phyloP scores from a whole-genome alignment of 37 sponge, comb jelly and placozoan genomes.

The Diacarnus erythraeanus region DNA sequence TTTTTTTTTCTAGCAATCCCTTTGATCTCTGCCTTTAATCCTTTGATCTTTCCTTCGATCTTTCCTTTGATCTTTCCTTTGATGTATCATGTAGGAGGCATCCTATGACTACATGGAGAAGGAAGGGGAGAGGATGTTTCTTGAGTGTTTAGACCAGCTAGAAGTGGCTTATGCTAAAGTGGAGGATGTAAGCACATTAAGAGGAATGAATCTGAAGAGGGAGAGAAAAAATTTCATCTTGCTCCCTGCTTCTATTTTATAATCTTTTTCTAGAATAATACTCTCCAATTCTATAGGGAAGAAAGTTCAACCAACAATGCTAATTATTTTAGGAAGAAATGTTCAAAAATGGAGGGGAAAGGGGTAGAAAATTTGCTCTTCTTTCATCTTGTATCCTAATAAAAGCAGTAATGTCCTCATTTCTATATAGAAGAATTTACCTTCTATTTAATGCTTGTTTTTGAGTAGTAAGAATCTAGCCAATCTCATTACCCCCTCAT shows the following conservation, averaged over 20 bases:
- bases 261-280: no score
- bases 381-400: no score
- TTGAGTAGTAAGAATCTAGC: no score
- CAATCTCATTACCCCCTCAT: not conserved
- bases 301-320: no score
- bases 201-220: no score
- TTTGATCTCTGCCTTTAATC: not conserved
- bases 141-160: conserved; percentile 92
- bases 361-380: no score
- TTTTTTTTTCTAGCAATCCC: not conserved
- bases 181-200: conserved; percentile 53
- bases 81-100: conserved; percentile 64
- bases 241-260: no score
- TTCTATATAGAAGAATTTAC: not conserved
- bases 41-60: not conserved
- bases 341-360: no score
- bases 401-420: no score
- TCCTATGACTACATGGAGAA: conserved; percentile 93
- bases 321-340: no score
- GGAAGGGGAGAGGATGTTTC: conserved; percentile 94
- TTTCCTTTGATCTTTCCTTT: not conserved
- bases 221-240: no score
- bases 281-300: not conserved
- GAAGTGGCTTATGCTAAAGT: conserved; percentile 84
- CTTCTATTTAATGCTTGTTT: not conserved